Base-by-base conservation (phyloP, 2,888 invertebrate species). In the Mythimna impura region DNA sequence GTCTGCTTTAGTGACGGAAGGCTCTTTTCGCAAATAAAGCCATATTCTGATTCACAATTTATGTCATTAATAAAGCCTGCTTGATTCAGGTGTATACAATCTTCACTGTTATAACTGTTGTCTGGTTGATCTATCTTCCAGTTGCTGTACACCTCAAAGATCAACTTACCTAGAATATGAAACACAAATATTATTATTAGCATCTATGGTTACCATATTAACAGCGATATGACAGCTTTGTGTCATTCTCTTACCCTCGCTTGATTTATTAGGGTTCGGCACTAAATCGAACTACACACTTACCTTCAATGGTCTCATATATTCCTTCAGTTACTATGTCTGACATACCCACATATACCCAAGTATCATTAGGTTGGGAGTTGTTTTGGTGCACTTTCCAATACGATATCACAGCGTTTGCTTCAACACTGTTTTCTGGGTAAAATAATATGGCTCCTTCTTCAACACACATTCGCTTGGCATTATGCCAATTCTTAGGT, bases 21-120 rank as follows among this genome's bases (percentile, higher is more conserved):
- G 0, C 86, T 87, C 74, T 94, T 95, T 83, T 93, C 94, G 86
- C 95, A 95, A 5, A 94, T 89, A 73, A 93, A 95, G 0, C 91
- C 90, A 60, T 82, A 88, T n/a, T 80, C 86, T 3, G 74, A 79
- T 3, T 77, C 73, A 65, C 95, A 95, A 0, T 69, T 62, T 25
- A 88, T 89, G 47, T 94, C 94, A 55, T 92, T 52, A 5, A 93
- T 75, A 0, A 73, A 82, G 0, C 90, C 90, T 1, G 1, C 9
- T 63, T 52, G 22, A 10, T 63, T 9, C 60, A 68, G 20, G 10
- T 52, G 36, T 10, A 93, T 90, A 62, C 94, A 95, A 75, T 91
- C 89, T 65, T 94, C 71, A 0, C 90, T 89, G 9, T 80, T 81
- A 0, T 76, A 77, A 36, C 6, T 4, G 76, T 93, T 88, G 71